phyloP scores from a whole-genome alignment of 2,888 invertebrate species.

The Drosophila tripunctata region DNA sequence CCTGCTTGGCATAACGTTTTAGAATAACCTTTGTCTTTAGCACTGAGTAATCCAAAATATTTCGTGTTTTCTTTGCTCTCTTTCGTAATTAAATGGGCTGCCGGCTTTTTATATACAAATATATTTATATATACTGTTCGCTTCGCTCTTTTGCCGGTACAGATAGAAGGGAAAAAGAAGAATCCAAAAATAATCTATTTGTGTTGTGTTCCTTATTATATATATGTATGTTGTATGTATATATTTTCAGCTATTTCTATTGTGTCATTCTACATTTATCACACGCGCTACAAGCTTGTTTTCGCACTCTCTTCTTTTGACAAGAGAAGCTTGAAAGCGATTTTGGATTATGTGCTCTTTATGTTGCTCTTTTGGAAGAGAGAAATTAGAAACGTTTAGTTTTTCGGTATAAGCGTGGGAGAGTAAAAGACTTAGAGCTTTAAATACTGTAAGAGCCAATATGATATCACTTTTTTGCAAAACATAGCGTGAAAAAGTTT shows the following conservation, averaged over 20 bases:
- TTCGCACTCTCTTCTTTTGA: not conserved
- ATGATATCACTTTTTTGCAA: too few relatives aligned
- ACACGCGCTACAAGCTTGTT: not conserved
- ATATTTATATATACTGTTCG: slow-evolving; percentile 4
- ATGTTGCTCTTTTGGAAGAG: not conserved
- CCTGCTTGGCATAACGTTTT: not conserved
- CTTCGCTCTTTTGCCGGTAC: not conserved
- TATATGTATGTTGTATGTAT: too few relatives aligned
- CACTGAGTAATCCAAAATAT: not conserved
- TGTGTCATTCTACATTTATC: not conserved
- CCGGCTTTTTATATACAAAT: slow-evolving; percentile 12
- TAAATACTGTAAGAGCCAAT: too few relatives aligned
- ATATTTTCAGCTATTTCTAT: too few relatives aligned
- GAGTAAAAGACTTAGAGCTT: too few relatives aligned
- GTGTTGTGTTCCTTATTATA: not conserved
- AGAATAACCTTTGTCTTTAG: not conserved
- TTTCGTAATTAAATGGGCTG: slow-evolving; percentile 2
- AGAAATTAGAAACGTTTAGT: not conserved
- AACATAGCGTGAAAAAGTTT: too few relatives aligned
- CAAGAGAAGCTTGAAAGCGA: not conserved
- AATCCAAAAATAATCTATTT: not conserved
- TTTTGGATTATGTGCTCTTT: not conserved
- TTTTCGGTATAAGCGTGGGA: too few relatives aligned
- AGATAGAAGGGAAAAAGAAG: not conserved
- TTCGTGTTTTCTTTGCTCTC: not conserved